These are phyloP conservation scores for Mus caroli DNA, from an alignment of 2,797 vertebrate genomes.

Conservation along the genomic window DNA sequence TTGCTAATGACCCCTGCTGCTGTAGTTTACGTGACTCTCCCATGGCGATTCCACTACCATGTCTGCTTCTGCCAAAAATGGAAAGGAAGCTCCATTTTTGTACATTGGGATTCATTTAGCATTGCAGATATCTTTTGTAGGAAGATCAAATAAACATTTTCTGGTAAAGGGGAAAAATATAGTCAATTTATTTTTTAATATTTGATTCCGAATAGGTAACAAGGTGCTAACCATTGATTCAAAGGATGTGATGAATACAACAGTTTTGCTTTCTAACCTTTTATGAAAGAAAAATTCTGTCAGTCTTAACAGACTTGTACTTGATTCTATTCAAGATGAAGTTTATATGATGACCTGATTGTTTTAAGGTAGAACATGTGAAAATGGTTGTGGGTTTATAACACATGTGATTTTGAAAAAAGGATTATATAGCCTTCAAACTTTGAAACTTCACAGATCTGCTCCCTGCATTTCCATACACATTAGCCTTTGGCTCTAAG, in stretches of 20 bases:
- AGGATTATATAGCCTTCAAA: neutral
- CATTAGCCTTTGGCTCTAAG: neutral
- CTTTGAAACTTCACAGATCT: neutral
- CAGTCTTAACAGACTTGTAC: neutral
- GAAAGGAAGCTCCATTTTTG: neutral
- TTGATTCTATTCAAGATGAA: slow-evolving; percentile 44
- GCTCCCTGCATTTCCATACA: neutral
- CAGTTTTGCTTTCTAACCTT: slow-evolving; percentile 39
- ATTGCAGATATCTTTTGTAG: slow-evolving; percentile 39
- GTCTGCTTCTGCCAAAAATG: slow-evolving; percentile 52
- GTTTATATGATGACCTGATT: neutral
- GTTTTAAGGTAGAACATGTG: neutral
- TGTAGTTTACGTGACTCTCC: neutral
- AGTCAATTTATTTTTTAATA: neutral
- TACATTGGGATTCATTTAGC: slow-evolving; percentile 36
- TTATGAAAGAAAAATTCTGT: slow-evolving; percentile 35
- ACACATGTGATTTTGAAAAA: neutral
- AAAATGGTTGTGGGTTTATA: slow-evolving; percentile 34
- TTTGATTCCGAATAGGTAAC: slow-evolving; percentile 24
- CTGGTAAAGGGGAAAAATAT: neutral
- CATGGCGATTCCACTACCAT: neutral
- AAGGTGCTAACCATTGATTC: neutral
- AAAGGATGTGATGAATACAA: neutral
- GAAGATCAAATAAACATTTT: slow-evolving; percentile 15
- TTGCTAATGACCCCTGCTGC: neutral